Base-by-base conservation (phyloP, 2,113 vertebrate species). In the Fulica atra region DNA sequence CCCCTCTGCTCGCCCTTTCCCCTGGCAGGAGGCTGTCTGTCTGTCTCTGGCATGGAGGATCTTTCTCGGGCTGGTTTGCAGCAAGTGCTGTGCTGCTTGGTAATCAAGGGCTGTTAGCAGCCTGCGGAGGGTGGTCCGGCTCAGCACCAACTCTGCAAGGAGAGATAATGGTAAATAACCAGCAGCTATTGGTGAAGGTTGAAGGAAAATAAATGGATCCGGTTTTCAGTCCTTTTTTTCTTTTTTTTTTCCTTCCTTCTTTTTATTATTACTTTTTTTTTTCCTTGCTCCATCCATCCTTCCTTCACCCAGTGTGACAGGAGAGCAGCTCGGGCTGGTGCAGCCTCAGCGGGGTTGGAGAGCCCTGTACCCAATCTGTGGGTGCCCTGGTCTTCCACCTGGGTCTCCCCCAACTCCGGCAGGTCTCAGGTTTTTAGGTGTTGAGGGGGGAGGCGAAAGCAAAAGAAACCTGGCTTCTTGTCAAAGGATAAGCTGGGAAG, bases 141-240 rank as follows among this genome's bases (percentile, higher is more conserved):
- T 78, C 93, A 78, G 61, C 76, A 80, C 72, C 25, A 35, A 17
- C 73, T 13, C 72, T 95, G 89, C 71, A 51, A 86, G 90, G 76
- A 72, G 78, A 96, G 95, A 88, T 88, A 94, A 84, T 94, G 64
- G 80, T 94, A 94, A 88, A 96, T 95, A 95, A 91, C 94, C 82
- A 95, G 93, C 91, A 92, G 88, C 65, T 93, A 42, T 64, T 94
- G 94, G 90, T 57, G 65, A 77, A 84, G 84, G 65, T 61, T 86
- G 87, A 72, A 79, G 88, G 59, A n/a, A 88, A 95, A 91, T 88
- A 89, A 95, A 91, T 64, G 71, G 78, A 84, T 63, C 59, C 63
- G 80, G 81, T 93, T 95, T 92, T 79, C 46, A 66, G 53, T 35
- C 60, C 68, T 81, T 19, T 17, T 72, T 42, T 29, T 78, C 8